Percentiles rank a stretch among this genome's conserved stretches.
phyloP scores from a whole-genome alignment of 2,888 invertebrate genomes.

The Yponomeuta evonymella region DNA sequence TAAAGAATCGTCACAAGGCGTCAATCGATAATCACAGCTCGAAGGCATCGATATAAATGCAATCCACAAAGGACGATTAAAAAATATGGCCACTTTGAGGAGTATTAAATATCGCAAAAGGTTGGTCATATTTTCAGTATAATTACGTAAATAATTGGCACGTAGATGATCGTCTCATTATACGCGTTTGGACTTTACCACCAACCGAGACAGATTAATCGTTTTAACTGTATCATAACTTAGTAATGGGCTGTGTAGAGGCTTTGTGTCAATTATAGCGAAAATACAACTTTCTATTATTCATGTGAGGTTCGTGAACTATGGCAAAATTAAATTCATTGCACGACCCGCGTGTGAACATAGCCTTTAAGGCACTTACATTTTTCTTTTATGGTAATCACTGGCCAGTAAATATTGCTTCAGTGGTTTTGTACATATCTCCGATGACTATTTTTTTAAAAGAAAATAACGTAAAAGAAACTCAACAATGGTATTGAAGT shows the following conservation, averaged over 20 bases:
- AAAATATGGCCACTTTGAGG: slow-evolving; percentile 56
- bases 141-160: slow-evolving; percentile 76
- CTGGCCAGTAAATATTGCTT: slow-evolving; percentile 12
- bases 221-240: slow-evolving; percentile 71
- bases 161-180: slow-evolving; percentile 64
- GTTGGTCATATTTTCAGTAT: slow-evolving; percentile 70
- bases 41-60: slow-evolving; percentile 47
- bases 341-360: slow-evolving; percentile 8
- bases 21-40: slow-evolving; percentile 20
- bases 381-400: slow-evolving; percentile 21
- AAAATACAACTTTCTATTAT: slow-evolving; percentile 68
- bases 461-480: background rate
- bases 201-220: slow-evolving; percentile 72
- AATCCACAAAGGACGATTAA: slow-evolving; percentile 48
- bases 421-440: background rate
- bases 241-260: slow-evolving; percentile 48
- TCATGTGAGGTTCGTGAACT: slow-evolving; percentile 34
- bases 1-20: background rate
- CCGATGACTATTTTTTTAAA: background rate
- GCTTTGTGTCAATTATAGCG: slow-evolving; percentile 64
- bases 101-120: slow-evolving; percentile 66
- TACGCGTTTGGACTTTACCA: slow-evolving; percentile 64
- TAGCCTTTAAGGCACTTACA: background rate
- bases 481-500: background rate
- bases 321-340: slow-evolving; percentile 19